Conservation (phyloP, 2,888 invertebrate genomes). For the Ischnura elegans region DNA sequence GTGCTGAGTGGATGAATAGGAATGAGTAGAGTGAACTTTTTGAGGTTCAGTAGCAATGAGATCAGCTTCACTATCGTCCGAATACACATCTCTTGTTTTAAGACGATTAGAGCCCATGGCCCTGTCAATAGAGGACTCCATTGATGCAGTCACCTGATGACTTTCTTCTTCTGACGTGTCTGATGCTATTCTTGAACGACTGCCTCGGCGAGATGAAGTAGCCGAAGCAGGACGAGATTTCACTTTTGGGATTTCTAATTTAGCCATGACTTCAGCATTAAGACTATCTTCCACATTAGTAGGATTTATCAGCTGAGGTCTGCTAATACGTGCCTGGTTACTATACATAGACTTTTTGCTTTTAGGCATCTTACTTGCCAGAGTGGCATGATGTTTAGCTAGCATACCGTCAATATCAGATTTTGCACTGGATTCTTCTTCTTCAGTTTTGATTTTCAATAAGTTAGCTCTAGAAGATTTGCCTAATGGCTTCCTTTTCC, state of each 20-base stretch:
- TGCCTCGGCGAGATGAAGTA: conserved; percentile 83
- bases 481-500: conserved; percentile 11
- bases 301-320: background rate
- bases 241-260: conserved; percentile 16
- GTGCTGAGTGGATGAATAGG: conserved; percentile 28
- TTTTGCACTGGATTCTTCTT: conserved; percentile 71
- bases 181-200: conserved; percentile 86
- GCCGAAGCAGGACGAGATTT: conserved; percentile 57
- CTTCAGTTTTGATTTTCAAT: conserved; percentile 72
- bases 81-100: conserved; percentile 72
- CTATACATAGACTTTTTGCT: conserved; percentile 38
- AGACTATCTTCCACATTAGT: background rate
- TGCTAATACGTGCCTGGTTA: conserved; percentile 39
- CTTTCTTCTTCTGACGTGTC: conserved; percentile 86
- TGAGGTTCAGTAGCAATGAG: conserved; percentile 37
- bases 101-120: conserved; percentile 30
- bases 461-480: conserved; percentile 24
- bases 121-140: conserved; percentile 47
- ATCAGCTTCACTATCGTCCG: conserved; percentile 80
- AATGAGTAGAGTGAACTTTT: conserved; percentile 24
- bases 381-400: background rate
- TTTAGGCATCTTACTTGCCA: conserved; percentile 42
- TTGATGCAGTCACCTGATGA: conserved; percentile 22
- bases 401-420: conserved; percentile 9
- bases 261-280: background rate